Evolutionary conservation across 2,888 invertebrate species (phyloP).

Genomic region (Sesamia inferens): DNA sequence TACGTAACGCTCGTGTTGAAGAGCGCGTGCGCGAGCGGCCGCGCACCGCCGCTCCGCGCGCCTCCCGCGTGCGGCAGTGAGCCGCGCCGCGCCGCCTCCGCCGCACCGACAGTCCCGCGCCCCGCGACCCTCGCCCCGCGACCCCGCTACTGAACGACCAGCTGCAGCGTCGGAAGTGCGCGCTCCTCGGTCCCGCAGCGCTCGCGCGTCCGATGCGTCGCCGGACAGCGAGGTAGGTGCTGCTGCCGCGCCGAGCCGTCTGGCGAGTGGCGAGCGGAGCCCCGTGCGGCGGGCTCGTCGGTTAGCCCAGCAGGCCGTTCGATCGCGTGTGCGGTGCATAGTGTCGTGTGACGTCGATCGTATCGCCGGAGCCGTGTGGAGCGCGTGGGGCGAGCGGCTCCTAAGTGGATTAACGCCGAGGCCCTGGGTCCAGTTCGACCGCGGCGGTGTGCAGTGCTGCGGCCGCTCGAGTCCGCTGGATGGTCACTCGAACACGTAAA

Average conservation of each 20-base stretch:
- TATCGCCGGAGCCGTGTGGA: constrained; percentile 31
- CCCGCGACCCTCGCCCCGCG: constrained; percentile 13
- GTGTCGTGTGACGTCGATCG: constrained; percentile 41
- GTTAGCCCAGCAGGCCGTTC: constrained; percentile 18
- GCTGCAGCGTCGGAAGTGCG: constrained; percentile 6
- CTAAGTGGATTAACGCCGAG: constrained; percentile 45
- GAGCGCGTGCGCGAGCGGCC: constrained; percentile 50
- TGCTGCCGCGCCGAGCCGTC: constrained; percentile 54
- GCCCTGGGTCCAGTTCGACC: constrained; percentile 6
- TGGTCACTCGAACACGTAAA: constrained; percentile 60
- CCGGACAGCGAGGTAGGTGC: constrained; percentile 44
- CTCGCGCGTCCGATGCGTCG: constrained; percentile 33
- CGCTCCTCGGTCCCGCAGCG: neutral
- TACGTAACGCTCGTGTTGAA: constrained; percentile 31
- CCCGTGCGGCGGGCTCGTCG: constrained; percentile 24
- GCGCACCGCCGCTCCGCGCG: constrained; percentile 38
- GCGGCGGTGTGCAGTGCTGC: constrained; percentile 16
- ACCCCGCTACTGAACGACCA: neutral
- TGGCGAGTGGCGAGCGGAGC: constrained; percentile 28
- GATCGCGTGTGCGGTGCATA: constrained; percentile 48
- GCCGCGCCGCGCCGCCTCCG: constrained; percentile 52
- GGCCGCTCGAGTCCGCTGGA: constrained; percentile 30
- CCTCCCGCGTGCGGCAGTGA: constrained; percentile 37
- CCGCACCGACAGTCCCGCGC: constrained; percentile 31
- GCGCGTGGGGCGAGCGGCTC: constrained; percentile 9